Percentiles rank a stretch among this genome's conserved stretches.
Evolutionary conservation across 2,888 invertebrate genomes (phyloP).

Genomic region (Eupithecia insigniata): DNA sequence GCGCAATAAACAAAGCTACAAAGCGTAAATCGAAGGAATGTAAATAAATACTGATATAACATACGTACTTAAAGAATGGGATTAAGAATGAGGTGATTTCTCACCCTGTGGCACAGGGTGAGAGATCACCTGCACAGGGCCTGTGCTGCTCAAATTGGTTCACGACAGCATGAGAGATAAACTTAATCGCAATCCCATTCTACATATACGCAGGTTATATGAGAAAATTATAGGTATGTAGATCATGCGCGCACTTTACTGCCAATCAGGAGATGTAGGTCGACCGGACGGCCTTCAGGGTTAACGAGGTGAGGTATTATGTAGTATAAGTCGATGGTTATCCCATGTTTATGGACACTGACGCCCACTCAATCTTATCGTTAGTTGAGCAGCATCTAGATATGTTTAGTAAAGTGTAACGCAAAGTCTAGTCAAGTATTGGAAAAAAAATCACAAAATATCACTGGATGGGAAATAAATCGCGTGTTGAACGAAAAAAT

Average conservation of each 20-base stretch:
- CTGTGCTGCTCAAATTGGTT: not conserved
- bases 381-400: conserved; percentile 47
- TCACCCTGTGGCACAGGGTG: too few relatives aligned
- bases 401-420: not conserved
- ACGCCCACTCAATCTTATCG: conserved; percentile 51
- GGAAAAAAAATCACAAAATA: too few relatives aligned
- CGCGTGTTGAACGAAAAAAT: too few relatives aligned
- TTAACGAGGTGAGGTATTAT: conserved; percentile 45
- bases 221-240: conserved; percentile 31
- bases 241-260: conserved; percentile 37
- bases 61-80: not conserved
- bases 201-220: not conserved
- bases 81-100: not conserved
- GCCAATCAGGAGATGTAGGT: conserved; percentile 53
- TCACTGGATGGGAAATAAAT: too few relatives aligned
- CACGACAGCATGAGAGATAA: not conserved
- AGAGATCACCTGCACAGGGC: too few relatives aligned
- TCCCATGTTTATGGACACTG: conserved; percentile 59
- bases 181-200: not conserved
- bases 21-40: conserved; percentile 18
- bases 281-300: conserved; percentile 56
- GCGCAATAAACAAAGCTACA: conserved; percentile 17
- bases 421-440: not conserved
- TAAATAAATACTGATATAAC: conserved; percentile 4
- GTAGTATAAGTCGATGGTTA: conserved; percentile 58